Percentiles rank a stretch among this genome's conserved stretches.
These are phyloP conservation scores for Anseranas semipalmata DNA, from an alignment of 2,113 vertebrate species.

Conservation along the genomic window DNA sequence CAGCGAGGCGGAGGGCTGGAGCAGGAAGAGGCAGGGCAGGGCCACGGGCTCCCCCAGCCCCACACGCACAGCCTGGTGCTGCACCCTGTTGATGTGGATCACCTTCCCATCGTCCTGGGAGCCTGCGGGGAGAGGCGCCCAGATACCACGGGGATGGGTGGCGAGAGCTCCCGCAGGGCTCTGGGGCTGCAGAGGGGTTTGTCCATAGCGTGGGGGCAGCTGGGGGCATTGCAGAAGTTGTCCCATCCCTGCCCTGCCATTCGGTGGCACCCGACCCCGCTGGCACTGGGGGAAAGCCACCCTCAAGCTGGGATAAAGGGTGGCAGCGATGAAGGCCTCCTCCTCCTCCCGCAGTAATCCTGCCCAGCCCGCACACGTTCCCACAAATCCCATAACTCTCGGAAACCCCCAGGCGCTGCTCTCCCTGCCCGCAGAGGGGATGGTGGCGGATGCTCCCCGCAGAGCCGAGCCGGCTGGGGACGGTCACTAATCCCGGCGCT, in stretches of 20 bases:
- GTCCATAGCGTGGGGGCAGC: fast-evolving
- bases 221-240: fast-evolving
- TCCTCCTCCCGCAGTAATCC: not conserved
- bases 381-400: not conserved
- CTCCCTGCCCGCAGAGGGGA: not conserved
- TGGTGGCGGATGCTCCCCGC: not conserved
- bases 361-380: not conserved
- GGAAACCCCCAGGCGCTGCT: fast-evolving
- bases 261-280: fast-evolving
- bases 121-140: slow-evolving; percentile 58
- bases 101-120: slow-evolving; percentile 75
- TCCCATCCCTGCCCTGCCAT: not conserved
- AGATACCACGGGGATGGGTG: not conserved
- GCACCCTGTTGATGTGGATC: slow-evolving; percentile 89
- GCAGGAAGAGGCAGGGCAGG: slow-evolving; percentile 89
- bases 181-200: not conserved
- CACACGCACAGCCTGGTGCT: slow-evolving; percentile 77
- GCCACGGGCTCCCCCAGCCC: slow-evolving; percentile 86
- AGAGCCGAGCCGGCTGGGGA: not conserved
- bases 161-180: fast-evolving
- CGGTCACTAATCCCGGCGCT: not conserved
- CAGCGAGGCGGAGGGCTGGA: slow-evolving; percentile 70
- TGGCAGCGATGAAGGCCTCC: fast-evolving
- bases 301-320: fast-evolving
- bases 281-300: not conserved